Conservation (phyloP, 2,888 invertebrate genomes). For the Cotesia congregata region DNA sequence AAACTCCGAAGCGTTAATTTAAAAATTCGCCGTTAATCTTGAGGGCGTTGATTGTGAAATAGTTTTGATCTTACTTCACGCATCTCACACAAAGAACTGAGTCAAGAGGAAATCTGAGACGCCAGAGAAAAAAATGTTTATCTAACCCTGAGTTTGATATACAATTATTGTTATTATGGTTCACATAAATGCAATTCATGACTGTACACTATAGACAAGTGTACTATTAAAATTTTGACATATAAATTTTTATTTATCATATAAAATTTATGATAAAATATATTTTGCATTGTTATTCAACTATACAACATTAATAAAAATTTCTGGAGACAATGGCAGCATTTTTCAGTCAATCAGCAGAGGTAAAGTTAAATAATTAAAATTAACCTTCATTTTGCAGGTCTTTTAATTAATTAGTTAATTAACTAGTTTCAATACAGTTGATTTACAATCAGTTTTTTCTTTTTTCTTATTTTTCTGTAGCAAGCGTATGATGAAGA, state of each 20-base stretch:
- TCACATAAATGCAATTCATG: not conserved
- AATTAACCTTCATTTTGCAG: not conserved
- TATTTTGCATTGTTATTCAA: not conserved
- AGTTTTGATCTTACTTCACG: not conserved
- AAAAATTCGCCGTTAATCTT: not conserved
- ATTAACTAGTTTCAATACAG: not conserved
- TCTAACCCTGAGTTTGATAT: not conserved
- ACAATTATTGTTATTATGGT: not conserved
- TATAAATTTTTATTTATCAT: too few species aligned
- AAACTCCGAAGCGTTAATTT: not conserved
- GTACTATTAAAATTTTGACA: too few species aligned
- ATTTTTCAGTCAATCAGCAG: not conserved
- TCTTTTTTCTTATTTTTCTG: not conserved
- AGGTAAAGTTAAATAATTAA: not conserved
- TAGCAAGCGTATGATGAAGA: not conserved
- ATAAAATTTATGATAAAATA: not conserved
- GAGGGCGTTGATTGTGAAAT: not conserved
- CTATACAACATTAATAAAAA: not conserved
- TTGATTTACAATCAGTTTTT: not conserved
- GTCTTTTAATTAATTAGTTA: not conserved
- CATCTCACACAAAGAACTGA: not conserved
- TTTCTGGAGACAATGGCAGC: not conserved
- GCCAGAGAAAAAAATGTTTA: not conserved
- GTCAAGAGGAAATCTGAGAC: not conserved
- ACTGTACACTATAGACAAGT: not conserved